Percentiles rank a stretch among this genome's conserved stretches.
Conservation (phyloP, 2,113 vertebrate genomes). For the Hippocampus barbouri region DNA sequence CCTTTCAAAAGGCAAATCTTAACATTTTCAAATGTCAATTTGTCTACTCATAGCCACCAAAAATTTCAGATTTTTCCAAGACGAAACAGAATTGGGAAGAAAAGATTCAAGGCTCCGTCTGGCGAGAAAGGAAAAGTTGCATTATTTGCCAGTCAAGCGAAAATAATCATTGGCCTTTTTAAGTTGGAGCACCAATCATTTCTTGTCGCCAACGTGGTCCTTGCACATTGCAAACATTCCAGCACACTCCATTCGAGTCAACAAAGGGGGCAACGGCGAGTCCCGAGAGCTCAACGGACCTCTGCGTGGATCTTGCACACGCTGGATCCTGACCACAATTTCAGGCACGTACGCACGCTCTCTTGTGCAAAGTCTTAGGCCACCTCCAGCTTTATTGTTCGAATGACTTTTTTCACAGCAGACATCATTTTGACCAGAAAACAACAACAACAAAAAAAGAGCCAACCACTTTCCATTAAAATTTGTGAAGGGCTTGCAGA, state of each 20-base stretch:
- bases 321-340: too few species aligned
- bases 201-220: background rate
- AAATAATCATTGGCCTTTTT: background rate
- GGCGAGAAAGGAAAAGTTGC: background rate
- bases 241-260: background rate
- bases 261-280: too few species aligned
- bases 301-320: background rate
- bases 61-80: background rate
- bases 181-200: background rate
- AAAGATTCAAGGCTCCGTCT: background rate
- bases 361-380: conserved; percentile 1
- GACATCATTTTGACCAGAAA: background rate
- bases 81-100: background rate
- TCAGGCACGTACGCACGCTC: background rate
- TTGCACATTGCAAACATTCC: background rate
- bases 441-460: background rate
- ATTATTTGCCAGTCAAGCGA: background rate
- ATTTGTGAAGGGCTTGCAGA: background rate
- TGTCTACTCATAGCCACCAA: background rate
- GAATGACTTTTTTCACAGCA: background rate
- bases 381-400: background rate
- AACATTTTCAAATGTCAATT: background rate
- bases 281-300: too few species aligned
- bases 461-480: background rate
- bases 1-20: background rate